A percentile compares a stretch with the other conserved stretches of the same genome.
phyloP scores from a whole-genome alignment of 2,888 invertebrate genomes.

The Margaritifera margaritifera region DNA sequence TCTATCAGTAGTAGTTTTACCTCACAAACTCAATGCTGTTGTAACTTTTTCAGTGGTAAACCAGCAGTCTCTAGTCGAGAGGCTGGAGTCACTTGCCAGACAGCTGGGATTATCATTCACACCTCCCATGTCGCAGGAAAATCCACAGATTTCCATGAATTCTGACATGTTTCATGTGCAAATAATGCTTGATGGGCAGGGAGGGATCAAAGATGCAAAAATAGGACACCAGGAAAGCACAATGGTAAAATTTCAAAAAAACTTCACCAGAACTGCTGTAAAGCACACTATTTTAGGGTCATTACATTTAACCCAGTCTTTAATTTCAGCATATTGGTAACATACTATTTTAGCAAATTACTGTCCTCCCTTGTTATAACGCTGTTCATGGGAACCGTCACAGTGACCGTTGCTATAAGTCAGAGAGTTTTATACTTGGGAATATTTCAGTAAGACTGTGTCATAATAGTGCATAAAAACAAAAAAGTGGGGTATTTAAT shows the following conservation, averaged over 20 bases:
- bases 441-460: too few relatives aligned
- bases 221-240: conserved; percentile 83
- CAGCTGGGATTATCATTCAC: conserved; percentile 81
- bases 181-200: conserved; percentile 87
- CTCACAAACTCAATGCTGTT: too few relatives aligned
- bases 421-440: too few relatives aligned
- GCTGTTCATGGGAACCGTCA: too few relatives aligned
- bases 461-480: too few relatives aligned
- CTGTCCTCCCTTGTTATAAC: too few relatives aligned
- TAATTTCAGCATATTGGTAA: too few relatives aligned
- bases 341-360: too few relatives aligned
- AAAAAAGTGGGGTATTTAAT: too few relatives aligned
- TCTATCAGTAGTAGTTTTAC: too few relatives aligned
- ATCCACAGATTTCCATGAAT: conserved; percentile 83
- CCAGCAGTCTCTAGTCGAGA: conserved; percentile 91
- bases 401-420: too few relatives aligned
- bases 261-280: not conserved
- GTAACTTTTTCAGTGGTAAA: conserved; percentile 80
- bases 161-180: conserved; percentile 98
- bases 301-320: too few relatives aligned
- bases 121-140: conserved; percentile 41
- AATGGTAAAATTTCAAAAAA: conserved; percentile 36
- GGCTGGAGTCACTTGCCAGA: conserved; percentile 90
- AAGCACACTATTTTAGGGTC: not conserved
- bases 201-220: conserved; percentile 90